These are phyloP conservation scores for Bettongia penicillata DNA, from an alignment of 2,113 vertebrate genomes.

Conservation along the genomic window DNA sequence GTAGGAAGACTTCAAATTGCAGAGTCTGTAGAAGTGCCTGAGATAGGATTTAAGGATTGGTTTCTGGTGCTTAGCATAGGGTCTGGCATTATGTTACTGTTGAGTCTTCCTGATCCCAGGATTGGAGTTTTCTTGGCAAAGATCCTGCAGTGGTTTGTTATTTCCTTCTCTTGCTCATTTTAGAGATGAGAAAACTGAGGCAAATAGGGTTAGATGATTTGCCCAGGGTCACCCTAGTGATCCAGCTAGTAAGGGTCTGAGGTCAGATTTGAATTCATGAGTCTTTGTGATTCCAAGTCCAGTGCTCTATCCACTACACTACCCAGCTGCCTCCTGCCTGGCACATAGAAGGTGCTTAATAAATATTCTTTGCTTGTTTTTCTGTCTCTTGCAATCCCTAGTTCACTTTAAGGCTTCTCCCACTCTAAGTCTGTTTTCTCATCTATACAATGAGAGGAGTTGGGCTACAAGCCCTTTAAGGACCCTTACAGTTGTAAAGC, in stretches of 20 bases:
- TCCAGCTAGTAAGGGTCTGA: background rate
- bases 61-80: background rate
- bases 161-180: background rate
- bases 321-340: too few species aligned
- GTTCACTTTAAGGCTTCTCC: background rate
- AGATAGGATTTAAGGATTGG: background rate
- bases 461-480: background rate
- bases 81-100: background rate
- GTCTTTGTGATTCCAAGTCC: background rate
- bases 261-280: background rate
- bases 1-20: background rate
- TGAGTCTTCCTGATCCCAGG: background rate
- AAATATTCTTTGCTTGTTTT: background rate
- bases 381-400: background rate
- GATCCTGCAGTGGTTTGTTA: background rate
- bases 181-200: background rate
- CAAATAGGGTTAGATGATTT: background rate
- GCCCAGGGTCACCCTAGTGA: too few species aligned
- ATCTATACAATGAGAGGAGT: background rate
- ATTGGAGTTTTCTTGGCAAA: background rate
- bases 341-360: too few species aligned
- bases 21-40: background rate
- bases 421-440: too few species aligned
- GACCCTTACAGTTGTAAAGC: background rate
- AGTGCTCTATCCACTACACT: too few species aligned